phyloP scores from a whole-genome alignment of 2,888 invertebrate species.

The Myopa testacea region DNA sequence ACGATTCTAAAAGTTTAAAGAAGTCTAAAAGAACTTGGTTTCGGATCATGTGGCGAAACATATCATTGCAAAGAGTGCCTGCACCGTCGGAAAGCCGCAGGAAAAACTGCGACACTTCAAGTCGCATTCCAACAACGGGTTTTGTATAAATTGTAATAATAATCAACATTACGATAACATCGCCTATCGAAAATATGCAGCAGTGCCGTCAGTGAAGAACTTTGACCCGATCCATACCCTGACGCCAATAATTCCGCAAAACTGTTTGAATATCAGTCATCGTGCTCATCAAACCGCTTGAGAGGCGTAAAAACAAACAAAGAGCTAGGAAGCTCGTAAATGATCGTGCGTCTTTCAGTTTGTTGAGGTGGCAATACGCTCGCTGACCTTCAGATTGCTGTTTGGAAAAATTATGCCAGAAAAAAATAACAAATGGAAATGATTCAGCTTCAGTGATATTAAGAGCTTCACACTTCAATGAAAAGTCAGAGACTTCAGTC shows the following conservation, averaged over 20 bases:
- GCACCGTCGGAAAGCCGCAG: neutral
- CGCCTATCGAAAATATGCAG: neutral
- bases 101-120: neutral
- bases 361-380: too few relatives aligned
- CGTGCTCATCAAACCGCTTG: neutral
- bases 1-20: neutral
- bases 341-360: too few relatives aligned
- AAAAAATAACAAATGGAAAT: too few relatives aligned
- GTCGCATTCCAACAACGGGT: neutral
- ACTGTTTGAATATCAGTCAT: conserved; percentile 6
- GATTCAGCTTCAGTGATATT: too few relatives aligned
- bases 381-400: too few relatives aligned
- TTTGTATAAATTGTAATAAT: neutral
- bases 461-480: too few relatives aligned
- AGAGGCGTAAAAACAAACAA: too few relatives aligned
- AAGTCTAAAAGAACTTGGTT: neutral
- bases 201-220: neutral
- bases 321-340: too few relatives aligned
- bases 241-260: neutral
- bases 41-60: conserved; percentile 11
- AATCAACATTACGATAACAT: neutral
- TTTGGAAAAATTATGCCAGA: too few relatives aligned
- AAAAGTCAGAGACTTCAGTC: too few relatives aligned
- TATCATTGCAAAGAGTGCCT: neutral
- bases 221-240: neutral